Conservation (phyloP, 1,140 invertebrate species). For the Rhynchophorus ferrugineus region DNA sequence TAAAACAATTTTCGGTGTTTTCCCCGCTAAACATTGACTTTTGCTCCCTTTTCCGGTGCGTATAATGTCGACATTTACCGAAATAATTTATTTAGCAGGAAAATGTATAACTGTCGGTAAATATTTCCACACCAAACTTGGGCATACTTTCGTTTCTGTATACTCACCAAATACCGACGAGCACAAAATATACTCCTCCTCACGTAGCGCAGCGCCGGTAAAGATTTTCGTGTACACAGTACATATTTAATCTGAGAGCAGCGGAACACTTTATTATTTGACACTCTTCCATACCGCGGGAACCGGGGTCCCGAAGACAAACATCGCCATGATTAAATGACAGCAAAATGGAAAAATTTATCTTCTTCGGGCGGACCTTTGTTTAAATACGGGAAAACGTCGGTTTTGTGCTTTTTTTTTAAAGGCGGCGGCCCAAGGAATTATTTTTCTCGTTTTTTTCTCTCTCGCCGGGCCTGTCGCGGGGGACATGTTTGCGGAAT, state of each 20-base stretch:
- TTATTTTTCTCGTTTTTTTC: too few species aligned
- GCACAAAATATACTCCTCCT: slow-evolving; percentile 34
- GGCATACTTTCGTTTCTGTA: slow-evolving; percentile 41
- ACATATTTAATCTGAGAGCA: slow-evolving; percentile 35
- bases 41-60: slow-evolving; percentile 35
- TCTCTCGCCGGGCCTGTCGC: too few species aligned
- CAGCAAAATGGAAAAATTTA: slow-evolving; percentile 14
- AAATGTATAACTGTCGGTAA: slow-evolving; percentile 43
- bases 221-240: slow-evolving; percentile 36
- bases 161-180: slow-evolving; percentile 38
- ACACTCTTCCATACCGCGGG: slow-evolving; percentile 26
- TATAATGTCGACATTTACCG: slow-evolving; percentile 40
- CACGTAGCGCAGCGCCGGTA: slow-evolving; percentile 28
- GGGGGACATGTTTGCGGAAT: too few species aligned
- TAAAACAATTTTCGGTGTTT: slow-evolving; percentile 20
- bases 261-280: slow-evolving; percentile 35
- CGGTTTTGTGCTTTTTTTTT: not conserved
- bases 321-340: slow-evolving; percentile 14
- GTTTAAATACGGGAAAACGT: not conserved
- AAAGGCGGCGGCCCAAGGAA: too few species aligned
- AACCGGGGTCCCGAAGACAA: slow-evolving; percentile 11
- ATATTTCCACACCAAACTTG: slow-evolving; percentile 40
- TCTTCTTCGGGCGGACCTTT: not conserved
- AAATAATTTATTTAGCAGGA: slow-evolving; percentile 43
- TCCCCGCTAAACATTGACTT: slow-evolving; percentile 38